Evolutionary conservation across 2,797 vertebrate genomes (phyloP), one percentile per base, ranked within the genome.

Genomic region (Urosaurus nigricauda): DNA sequence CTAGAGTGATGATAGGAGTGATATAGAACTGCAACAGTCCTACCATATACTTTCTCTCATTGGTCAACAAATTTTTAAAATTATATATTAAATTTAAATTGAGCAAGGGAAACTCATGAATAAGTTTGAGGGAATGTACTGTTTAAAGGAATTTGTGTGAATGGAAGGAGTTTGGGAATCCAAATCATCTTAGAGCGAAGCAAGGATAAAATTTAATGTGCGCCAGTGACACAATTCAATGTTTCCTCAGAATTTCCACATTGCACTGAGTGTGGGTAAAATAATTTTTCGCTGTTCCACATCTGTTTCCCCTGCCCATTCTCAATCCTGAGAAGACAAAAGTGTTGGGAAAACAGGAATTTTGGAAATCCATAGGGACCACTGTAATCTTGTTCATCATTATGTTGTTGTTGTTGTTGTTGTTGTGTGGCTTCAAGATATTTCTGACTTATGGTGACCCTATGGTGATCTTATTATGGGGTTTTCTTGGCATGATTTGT

Each of bases 81-180:
- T 40, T 3, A 16, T 14, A 3, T 0, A 32, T 0, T 29, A 79
- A 80, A 65, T 2, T 85, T 80, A 71, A 11, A n/a, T 77, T 73
- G 6, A 83, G 71, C 81, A 12, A 7, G 5, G 32, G 9, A 84
- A 53, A 75, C 47, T 21, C 32, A n/a, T 24, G 35, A 79, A 75
- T 13, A 19, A 1, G 26, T 1, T 0, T 68, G 3, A 29, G 0
- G 63, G 35, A 75, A 47, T 35, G 56, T 35, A 32, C 37, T 75
- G 40, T 43, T 11, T 40, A 24, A 40, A 35, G 6, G 51, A 21
- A 21, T 79, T 56, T 56, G 16, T 79, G 32, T 58, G 51, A 58
- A 79, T 56, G 17, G 14, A 56, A 24, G 13, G 12, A 3, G 9
- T 6, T 47, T 53, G 77, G 14, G 47, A 29, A 35, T 21, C 26